Percentiles rank a stretch among this genome's conserved stretches.
Conservation (phyloP, 2,888 invertebrate genomes). For the Escarpia spicata region DNA sequence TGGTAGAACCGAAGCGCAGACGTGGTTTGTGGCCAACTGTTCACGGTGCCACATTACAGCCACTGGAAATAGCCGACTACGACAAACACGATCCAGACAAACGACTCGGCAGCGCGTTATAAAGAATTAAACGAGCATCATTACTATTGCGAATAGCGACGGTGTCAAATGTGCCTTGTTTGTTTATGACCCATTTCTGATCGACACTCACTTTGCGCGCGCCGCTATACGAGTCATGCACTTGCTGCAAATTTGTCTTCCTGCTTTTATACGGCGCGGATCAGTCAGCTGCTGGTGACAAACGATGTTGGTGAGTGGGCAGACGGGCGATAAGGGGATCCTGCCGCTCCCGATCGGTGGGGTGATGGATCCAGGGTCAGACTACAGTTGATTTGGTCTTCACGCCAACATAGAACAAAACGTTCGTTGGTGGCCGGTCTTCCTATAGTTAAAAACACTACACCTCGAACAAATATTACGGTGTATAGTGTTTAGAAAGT, state of each 20-base stretch:
- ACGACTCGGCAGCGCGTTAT: neutral
- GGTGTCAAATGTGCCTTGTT: conserved; percentile 13
- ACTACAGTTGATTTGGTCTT: neutral
- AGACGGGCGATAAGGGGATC: neutral
- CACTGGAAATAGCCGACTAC: too few relatives aligned
- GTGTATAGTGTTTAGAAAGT: too few relatives aligned
- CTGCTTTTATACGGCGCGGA: neutral
- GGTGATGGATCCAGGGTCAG: neutral
- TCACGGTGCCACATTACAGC: too few relatives aligned
- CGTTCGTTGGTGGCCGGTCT: neutral
- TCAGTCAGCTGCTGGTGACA: neutral
- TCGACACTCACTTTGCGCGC: neutral
- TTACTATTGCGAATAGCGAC: conserved; percentile 6
- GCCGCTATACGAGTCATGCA: neutral
- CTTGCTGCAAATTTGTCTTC: conserved; percentile 11
- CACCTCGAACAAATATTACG: too few relatives aligned
- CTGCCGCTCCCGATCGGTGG: neutral
- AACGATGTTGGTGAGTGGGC: neutral
- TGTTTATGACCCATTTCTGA: neutral
- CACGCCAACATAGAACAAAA: neutral
- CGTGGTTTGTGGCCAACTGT: neutral
- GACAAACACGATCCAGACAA: neutral
- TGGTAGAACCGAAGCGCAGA: neutral
- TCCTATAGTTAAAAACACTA: too few relatives aligned
- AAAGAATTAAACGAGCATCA: neutral